A percentile compares a stretch with the other conserved stretches of the same genome.
Evolutionary conservation across 2,113 vertebrate species (phyloP).

Genomic region (Calidris pygmaea): DNA sequence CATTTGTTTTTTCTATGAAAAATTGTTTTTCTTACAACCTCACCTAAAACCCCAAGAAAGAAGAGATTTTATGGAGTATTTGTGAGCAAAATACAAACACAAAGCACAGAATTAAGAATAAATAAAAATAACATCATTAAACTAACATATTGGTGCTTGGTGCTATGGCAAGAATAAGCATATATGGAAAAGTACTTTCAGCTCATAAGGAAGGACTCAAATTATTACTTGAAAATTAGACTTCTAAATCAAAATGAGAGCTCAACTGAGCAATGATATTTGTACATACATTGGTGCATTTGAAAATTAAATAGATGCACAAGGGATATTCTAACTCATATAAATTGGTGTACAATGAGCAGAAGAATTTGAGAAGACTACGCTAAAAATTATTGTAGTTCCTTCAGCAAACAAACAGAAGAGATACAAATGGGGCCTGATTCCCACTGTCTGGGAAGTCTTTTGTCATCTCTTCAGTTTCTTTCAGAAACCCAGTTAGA

Average conservation of each 20-base stretch:
- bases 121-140: background rate
- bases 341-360: background rate
- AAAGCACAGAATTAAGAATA: background rate
- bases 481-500: background rate
- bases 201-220: background rate
- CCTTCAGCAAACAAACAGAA: background rate
- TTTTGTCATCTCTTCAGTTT: background rate
- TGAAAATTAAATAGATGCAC: background rate
- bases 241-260: background rate
- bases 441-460: background rate
- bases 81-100: background rate
- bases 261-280: background rate
- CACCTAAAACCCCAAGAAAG: background rate
- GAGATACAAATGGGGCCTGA: background rate
- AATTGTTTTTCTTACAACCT: background rate
- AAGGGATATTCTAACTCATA: background rate
- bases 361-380: background rate
- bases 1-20: background rate
- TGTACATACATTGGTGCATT: background rate
- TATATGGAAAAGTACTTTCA: conserved; percentile 6
- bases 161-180: background rate
- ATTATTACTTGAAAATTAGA: conserved; percentile 23
- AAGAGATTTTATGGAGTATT: background rate
- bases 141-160: background rate
- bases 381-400: background rate